Evolutionary conservation across 2,888 invertebrate genomes (phyloP), one percentile per base, ranked within the genome.

Genomic region (Metellina segmentata): DNA sequence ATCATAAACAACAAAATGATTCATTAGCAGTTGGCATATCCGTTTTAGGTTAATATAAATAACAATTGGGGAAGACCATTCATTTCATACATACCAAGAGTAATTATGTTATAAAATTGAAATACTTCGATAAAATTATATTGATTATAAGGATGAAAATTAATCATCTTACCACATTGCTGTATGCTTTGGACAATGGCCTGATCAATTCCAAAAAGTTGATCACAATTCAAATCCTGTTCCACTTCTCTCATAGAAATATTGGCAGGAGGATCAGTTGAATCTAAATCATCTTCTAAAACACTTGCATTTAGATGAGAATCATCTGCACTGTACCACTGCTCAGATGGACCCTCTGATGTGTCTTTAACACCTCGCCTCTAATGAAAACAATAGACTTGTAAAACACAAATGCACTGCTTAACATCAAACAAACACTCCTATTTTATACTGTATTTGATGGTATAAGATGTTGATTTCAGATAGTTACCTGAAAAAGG

Each of bases 181-280:
- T 98, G 98, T 93, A 99, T 98, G 94, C 98, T 98, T 94, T 98
- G 97, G 0, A 98, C 95, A 93, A 99, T 97, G 0, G 98, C 98
- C 94, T 98, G 97, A 95, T 99, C 99, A 85, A 99, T 95, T 0
- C 98, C 97, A 93, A 98, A 95, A 0, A 98, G 72, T 83, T 93
- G 97, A 79, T 96, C 96, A 86, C 97, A 95, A 0, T 97, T 96
- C 81, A 97, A 97, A 93, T 97, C 97, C 93, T 97, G 96, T 91
- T 95, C 95, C 53, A 89, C 88, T 34, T 93, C 93, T 78, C 91
- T 93, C 70, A 82, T 9, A 78, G 13, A 81, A 19, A 81, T 78
- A 51, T 52, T 92, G 6, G 82, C 77, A 20, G 94, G 92, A 34
- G 86, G 94, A 93, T 93, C 94, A 94, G 91, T 93, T 94, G 94